phyloP scores from a whole-genome alignment of 2,888 invertebrate species.

The Parnassius apollo region DNA sequence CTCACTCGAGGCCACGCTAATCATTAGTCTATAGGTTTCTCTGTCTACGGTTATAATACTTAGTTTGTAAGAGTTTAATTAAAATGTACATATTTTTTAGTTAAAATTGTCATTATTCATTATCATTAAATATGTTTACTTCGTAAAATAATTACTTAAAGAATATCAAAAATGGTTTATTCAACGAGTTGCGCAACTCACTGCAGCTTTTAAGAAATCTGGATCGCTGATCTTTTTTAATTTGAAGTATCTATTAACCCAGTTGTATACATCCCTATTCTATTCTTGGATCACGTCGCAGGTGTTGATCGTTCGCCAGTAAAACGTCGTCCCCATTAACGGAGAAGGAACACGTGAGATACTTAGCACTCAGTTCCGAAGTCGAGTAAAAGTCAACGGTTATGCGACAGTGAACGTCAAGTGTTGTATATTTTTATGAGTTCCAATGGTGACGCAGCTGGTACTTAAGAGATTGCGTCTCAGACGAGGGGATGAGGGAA shows the following conservation, averaged over 20 bases:
- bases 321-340: constrained; percentile 65
- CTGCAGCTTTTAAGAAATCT: not conserved
- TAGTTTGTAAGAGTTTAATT: no score
- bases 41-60: no score
- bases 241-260: constrained; percentile 35
- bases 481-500: constrained; percentile 33
- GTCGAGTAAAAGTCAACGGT: constrained; percentile 65
- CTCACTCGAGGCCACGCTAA: no score
- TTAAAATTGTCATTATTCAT: no score
- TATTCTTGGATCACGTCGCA: constrained; percentile 48
- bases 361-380: constrained; percentile 67
- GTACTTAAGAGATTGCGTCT: constrained; percentile 51
- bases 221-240: constrained; percentile 17
- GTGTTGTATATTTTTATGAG: constrained; percentile 65
- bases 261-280: constrained; percentile 51
- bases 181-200: not conserved
- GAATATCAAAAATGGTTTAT: no score
- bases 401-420: constrained; percentile 50
- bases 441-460: constrained; percentile 43
- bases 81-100: no score
- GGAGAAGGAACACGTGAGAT: constrained; percentile 58
- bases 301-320: constrained; percentile 56
- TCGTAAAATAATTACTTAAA: no score
- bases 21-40: no score
- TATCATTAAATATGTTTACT: no score